These are phyloP conservation scores for Cathartes aura DNA, from an alignment of 2,113 vertebrate species.

Conservation along the genomic window DNA sequence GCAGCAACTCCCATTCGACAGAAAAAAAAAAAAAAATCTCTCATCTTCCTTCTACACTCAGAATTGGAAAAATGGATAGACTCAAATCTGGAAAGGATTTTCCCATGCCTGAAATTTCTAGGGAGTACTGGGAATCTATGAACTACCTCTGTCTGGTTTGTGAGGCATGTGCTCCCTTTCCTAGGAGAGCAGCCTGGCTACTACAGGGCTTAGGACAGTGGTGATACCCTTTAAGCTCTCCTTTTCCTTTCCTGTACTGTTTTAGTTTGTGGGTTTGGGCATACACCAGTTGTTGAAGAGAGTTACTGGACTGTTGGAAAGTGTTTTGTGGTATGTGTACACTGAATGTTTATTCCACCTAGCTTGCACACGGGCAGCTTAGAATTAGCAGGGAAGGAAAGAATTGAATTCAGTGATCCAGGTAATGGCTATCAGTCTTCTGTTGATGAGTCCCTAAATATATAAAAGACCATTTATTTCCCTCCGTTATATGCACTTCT, in stretches of 20 bases:
- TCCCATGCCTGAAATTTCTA: background rate
- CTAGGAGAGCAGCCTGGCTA: background rate
- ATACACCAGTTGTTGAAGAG: background rate
- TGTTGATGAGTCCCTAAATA: background rate
- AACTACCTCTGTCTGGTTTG: background rate
- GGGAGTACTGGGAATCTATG: background rate
- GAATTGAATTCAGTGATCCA: background rate
- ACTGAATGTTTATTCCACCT: background rate
- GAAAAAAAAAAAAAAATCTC: background rate
- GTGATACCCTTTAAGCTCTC: background rate
- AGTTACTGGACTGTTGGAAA: background rate
- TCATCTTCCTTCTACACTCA: background rate
- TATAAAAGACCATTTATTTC: background rate
- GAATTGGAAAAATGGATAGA: background rate
- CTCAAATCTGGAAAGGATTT: background rate
- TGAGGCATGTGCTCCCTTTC: background rate
- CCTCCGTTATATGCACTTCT: background rate
- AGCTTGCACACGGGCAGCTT: rapidly evolving
- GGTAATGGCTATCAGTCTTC: background rate
- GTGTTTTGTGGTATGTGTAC: background rate
- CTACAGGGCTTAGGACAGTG: background rate
- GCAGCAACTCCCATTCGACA: background rate
- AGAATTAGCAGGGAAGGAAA: background rate
- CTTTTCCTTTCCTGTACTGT: background rate
- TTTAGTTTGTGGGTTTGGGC: background rate